Conservation (phyloP, 2,113 vertebrate genomes). For the Orthonyx spaldingii region DNA sequence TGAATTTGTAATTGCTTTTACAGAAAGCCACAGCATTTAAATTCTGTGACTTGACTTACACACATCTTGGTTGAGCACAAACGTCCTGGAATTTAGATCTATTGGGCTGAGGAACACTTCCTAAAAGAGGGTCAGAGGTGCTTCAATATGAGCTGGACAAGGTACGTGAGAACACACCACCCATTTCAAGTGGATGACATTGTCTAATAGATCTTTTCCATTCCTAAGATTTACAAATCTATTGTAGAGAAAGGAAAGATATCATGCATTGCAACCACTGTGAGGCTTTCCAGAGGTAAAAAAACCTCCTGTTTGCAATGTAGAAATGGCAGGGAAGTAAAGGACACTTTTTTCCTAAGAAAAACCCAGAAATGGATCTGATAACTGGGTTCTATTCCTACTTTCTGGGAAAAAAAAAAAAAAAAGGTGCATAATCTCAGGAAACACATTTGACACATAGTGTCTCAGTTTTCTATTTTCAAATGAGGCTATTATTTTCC, state of each 20-base stretch:
- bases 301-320: not conserved
- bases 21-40: not conserved
- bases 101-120: not conserved
- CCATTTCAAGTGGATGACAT: not conserved
- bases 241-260: not conserved
- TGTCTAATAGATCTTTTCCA: not conserved
- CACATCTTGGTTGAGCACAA: not conserved
- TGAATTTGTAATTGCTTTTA: not conserved
- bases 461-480: conserved; percentile 67
- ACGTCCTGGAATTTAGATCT: not conserved
- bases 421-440: not conserved
- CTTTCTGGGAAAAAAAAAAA: not conserved
- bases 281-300: not conserved
- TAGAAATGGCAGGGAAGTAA: not conserved
- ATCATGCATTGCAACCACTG: not conserved
- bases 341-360: not conserved
- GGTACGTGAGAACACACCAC: not conserved
- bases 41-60: not conserved
- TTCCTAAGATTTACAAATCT: not conserved
- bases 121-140: not conserved
- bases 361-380: not conserved
- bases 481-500: conserved; percentile 59
- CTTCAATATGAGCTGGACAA: not conserved
- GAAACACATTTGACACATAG: not conserved
- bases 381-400: not conserved